Conservation (phyloP, 1,140 invertebrate species). For the Pseudomyrmex cubaensis region DNA sequence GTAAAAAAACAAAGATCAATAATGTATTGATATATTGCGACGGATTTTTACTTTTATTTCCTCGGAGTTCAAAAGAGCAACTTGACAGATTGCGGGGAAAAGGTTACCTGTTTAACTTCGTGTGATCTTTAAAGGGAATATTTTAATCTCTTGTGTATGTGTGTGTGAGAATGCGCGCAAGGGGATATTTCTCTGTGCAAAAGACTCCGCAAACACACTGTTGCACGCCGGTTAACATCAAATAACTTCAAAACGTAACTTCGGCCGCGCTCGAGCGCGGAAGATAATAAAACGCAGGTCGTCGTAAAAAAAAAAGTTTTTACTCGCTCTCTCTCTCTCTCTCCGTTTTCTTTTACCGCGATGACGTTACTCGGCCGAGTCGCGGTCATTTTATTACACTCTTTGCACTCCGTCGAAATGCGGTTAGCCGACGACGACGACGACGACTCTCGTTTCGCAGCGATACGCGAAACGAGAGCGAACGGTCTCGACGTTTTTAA, state of each 20-base stretch:
- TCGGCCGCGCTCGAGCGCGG: conserved; percentile 23
- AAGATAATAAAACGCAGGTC: conserved; percentile 49
- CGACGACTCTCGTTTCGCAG: conserved; percentile 6
- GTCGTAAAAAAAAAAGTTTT: conserved; percentile 18
- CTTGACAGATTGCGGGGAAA: conserved; percentile 11
- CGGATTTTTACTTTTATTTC: conserved; percentile 6
- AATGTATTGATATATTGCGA: neutral
- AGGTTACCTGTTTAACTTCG: conserved; percentile 48
- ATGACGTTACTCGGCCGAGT: neutral
- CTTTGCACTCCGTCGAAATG: conserved; percentile 26
- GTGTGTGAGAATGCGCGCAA: neutral
- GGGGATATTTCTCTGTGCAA: too few relatives aligned
- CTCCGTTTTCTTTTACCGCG: conserved; percentile 8
- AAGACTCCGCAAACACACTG: neutral
- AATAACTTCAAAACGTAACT: conserved; percentile 32
- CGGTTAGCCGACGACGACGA: neutral
- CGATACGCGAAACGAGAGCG: conserved; percentile 20
- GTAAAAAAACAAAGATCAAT: neutral
- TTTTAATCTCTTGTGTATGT: neutral
- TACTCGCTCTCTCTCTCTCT: too few relatives aligned
- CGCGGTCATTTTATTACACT: conserved; percentile 40
- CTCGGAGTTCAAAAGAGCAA: neutral
- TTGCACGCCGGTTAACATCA: conserved; percentile 17
- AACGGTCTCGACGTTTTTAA: neutral
- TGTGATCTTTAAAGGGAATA: conserved; percentile 43